phyloP scores from a whole-genome alignment of 2,113 vertebrate genomes.

The Dromas ardeola region DNA sequence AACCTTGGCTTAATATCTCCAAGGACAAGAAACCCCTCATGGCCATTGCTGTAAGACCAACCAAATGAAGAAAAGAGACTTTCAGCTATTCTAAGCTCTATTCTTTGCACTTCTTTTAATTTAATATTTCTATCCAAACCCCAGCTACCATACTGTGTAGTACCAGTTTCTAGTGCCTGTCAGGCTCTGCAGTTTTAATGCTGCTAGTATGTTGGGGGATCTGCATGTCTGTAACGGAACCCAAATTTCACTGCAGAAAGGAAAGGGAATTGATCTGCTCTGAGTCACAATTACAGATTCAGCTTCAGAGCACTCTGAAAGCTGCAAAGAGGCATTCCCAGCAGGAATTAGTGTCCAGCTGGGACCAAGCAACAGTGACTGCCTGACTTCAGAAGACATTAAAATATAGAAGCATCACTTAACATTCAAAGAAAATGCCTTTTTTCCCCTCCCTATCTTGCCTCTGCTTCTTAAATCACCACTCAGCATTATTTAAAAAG shows the following conservation, averaged over 20 bases:
- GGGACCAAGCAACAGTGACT: conserved; percentile 8
- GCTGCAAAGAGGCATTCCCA: neutral
- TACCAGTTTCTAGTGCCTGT: neutral
- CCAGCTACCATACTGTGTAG: neutral
- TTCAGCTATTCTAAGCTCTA: neutral
- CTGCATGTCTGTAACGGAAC: neutral
- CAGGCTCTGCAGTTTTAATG: neutral
- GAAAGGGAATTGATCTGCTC: conserved; percentile 1
- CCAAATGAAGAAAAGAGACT: neutral
- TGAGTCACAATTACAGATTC: conserved; percentile 36
- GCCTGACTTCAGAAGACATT: conserved; percentile 37
- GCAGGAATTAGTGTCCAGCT: conserved; percentile 39
- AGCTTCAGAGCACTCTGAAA: conserved; percentile 29
- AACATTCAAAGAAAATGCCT: conserved; percentile 4
- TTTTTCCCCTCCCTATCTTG: neutral
- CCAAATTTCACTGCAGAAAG: neutral
- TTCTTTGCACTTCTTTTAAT: neutral
- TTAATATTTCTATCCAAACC: neutral
- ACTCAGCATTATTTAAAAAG: conserved; percentile 5
- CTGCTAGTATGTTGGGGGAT: neutral
- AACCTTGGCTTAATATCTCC: neutral
- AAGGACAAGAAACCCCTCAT: neutral
- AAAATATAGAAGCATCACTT: conserved; percentile 40
- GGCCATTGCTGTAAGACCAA: neutral
- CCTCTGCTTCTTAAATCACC: conserved; percentile 8